Conservation (phyloP, 2,797 vertebrate species). For the Cyclura pinguis region DNA sequence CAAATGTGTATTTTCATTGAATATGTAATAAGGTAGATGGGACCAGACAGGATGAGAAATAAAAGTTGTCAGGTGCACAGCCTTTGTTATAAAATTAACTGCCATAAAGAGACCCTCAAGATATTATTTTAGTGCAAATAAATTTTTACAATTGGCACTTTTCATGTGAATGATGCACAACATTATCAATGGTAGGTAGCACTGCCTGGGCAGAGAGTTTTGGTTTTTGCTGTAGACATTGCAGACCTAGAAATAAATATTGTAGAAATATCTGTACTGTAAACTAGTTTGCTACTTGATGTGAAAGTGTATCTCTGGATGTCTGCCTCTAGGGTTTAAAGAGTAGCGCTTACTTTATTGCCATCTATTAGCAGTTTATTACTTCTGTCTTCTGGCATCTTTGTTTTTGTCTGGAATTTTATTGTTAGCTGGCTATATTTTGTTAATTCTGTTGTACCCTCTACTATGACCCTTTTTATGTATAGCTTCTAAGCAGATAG, state of each 20-base stretch:
- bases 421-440: not conserved
- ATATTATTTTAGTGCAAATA: not conserved
- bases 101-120: not conserved
- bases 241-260: not conserved
- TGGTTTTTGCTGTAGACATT: not conserved
- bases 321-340: not conserved
- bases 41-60: not conserved
- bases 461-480: not conserved
- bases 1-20: not conserved
- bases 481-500: not conserved
- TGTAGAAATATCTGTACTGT: not conserved
- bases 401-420: not conserved
- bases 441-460: not conserved
- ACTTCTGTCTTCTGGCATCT: not conserved
- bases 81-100: no score
- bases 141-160: not conserved
- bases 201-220: not conserved
- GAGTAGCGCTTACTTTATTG: not conserved
- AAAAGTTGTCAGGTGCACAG: not conserved
- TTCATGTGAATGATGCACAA: not conserved
- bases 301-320: not conserved
- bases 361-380: constrained; percentile 1
- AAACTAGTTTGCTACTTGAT: not conserved
- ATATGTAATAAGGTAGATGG: not conserved
- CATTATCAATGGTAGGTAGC: not conserved